phyloP scores from a whole-genome alignment of 2,888 invertebrate genomes.

The Cephus runcator region DNA sequence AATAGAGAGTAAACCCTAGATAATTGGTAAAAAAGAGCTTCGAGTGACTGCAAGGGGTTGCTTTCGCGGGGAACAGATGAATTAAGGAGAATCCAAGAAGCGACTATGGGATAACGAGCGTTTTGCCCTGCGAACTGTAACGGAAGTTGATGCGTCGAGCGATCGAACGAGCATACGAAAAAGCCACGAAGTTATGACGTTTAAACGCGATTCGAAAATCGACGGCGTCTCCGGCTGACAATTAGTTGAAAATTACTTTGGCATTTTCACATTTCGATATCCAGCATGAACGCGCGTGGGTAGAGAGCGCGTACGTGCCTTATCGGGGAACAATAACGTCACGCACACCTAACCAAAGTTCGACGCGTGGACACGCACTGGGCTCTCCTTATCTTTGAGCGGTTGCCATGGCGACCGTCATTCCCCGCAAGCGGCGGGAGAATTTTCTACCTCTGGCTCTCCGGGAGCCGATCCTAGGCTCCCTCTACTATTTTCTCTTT shows the following conservation, averaged over 20 bases:
- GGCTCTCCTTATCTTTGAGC: conserved; percentile 9
- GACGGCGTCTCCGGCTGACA: neutral
- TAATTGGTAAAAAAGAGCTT: neutral
- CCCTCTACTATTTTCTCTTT: neutral
- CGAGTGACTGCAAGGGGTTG: neutral
- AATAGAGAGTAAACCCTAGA: neutral
- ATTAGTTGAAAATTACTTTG: neutral
- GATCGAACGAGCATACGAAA: no score
- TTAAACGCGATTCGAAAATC: neutral
- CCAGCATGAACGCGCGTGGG: neutral
- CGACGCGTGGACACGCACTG: neutral
- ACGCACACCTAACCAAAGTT: neutral
- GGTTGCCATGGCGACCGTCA: conserved; percentile 7
- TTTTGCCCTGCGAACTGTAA: neutral
- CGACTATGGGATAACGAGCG: neutral
- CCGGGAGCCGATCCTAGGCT: neutral
- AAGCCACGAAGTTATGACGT: neutral
- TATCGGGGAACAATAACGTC: neutral
- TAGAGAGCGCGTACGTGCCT: neutral
- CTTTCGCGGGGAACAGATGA: neutral
- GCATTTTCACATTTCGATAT: neutral
- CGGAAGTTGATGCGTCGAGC: neutral
- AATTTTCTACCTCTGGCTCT: neutral
- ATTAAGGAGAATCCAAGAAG: neutral
- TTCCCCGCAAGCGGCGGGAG: neutral